Evolutionary conservation across 2,113 vertebrate genomes (phyloP).

Genomic region (Podarcis cretensis): DNA sequence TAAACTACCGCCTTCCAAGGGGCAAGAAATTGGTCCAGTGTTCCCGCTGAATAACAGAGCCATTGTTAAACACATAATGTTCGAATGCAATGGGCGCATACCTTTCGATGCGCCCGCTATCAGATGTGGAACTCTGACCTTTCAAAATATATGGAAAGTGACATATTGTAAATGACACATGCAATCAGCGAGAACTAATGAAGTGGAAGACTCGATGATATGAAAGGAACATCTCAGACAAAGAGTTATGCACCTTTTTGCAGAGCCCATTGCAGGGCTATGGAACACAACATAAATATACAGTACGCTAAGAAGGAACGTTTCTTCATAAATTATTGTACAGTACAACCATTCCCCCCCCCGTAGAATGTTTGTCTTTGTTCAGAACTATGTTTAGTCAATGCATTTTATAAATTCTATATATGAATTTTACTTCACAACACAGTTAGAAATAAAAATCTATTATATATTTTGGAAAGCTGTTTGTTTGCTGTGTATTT

Average conservation of each 20-base stretch:
- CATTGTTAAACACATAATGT: conserved; percentile 56
- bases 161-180: conserved; percentile 12
- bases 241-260: conserved; percentile 9
- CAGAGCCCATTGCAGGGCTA: background rate
- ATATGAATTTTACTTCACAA: too few relatives aligned
- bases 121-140: conserved; percentile 18
- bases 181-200: background rate
- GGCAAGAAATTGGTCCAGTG: conserved; percentile 21
- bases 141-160: conserved; percentile 46
- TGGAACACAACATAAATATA: background rate
- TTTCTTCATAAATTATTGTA: too few relatives aligned
- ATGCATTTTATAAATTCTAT: too few relatives aligned
- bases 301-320: too few relatives aligned
- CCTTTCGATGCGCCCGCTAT: conserved; percentile 30
- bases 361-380: too few relatives aligned
- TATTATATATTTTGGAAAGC: too few relatives aligned
- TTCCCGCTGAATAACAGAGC: conserved; percentile 48
- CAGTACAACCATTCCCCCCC: too few relatives aligned
- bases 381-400: too few relatives aligned
- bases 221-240: background rate
- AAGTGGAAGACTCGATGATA: conserved; percentile 1
- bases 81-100: conserved; percentile 38
- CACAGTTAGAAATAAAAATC: too few relatives aligned
- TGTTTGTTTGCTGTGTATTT: too few relatives aligned
- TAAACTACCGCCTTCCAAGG: conserved; percentile 28